Conservation (phyloP, 2,888 invertebrate genomes). For the Plebejus melissa region DNA sequence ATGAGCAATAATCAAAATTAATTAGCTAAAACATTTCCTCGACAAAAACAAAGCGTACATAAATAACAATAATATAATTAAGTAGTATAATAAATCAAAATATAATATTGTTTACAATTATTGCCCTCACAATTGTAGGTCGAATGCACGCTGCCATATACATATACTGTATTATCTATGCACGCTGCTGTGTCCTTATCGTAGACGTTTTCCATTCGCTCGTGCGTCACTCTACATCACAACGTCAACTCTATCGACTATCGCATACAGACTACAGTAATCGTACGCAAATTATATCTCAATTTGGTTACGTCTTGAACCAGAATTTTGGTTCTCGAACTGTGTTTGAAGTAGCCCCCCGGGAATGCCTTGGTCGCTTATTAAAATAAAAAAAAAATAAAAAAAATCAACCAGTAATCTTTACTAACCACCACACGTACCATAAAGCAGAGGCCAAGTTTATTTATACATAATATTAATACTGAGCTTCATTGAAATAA, state of each 20-base stretch:
- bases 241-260: constrained; percentile 30
- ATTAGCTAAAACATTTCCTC: constrained; percentile 1
- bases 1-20: not conserved
- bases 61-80: not conserved
- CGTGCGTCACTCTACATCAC: constrained; percentile 33
- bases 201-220: constrained; percentile 32
- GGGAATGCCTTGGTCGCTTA: too few relatives aligned
- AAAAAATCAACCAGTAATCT: too few relatives aligned
- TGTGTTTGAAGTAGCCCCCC: not conserved
- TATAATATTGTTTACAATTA: not conserved
- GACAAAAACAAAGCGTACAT: constrained; percentile 12
- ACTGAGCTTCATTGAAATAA: too few relatives aligned
- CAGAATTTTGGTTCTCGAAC: not conserved
- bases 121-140: constrained; percentile 13
- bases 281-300: not conserved
- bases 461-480: too few relatives aligned
- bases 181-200: constrained; percentile 18
- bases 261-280: not conserved
- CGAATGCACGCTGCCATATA: not conserved
- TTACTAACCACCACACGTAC: too few relatives aligned
- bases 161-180: not conserved
- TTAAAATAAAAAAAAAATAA: too few relatives aligned
- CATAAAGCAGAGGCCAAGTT: too few relatives aligned
- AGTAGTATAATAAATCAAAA: constrained; percentile 18
- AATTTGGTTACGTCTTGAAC: not conserved